Percentiles rank a stretch among this genome's conserved stretches.
Conservation (phyloP, 2,797 vertebrate species). For the Enteromius viviparus region DNA sequence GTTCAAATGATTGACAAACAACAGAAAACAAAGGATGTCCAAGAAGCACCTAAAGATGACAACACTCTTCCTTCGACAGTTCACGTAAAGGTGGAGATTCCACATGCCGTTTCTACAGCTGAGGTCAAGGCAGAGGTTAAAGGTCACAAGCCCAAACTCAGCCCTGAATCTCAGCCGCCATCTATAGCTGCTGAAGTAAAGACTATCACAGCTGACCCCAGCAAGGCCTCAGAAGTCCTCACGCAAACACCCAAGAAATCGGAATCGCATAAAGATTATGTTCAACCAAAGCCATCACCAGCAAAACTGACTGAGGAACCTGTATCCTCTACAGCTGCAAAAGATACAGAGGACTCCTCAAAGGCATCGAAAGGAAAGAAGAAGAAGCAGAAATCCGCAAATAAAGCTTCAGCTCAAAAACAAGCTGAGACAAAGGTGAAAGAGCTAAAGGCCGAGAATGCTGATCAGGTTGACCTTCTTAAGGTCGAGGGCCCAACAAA, state of each 20-base stretch:
- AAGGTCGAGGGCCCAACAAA: conserved; percentile 56
- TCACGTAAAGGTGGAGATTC: conserved; percentile 22
- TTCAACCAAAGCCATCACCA: conserved; percentile 16
- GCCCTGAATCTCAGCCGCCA: conserved; percentile 9
- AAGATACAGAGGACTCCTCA: conserved; percentile 59
- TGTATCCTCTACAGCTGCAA: conserved; percentile 39
- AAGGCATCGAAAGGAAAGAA: conserved; percentile 71
- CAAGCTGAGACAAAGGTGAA: conserved; percentile 54
- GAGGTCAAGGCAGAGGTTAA: conserved; percentile 39
- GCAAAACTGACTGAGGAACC: conserved; percentile 51
- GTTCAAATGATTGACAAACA: conserved; percentile 57
- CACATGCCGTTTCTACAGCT: conserved; percentile 1
- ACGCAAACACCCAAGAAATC: conserved; percentile 56
- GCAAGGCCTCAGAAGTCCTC: conserved; percentile 64
- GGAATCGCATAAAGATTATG: conserved; percentile 50
- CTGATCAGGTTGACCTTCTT: conserved; percentile 49
- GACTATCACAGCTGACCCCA: conserved; percentile 49
- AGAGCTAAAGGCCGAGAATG: conserved; percentile 57
- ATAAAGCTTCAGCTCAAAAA: conserved; percentile 57
- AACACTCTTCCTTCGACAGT: conserved; percentile 18
- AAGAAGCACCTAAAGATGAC: conserved; percentile 13
- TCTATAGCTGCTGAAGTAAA: conserved; percentile 30
- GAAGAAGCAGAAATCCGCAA: conserved; percentile 67
- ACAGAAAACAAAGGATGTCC: conserved; percentile 43
- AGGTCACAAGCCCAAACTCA: conserved; percentile 8